Conservation (phyloP, 2,888 invertebrate species). For the Chouioia cunea region DNA sequence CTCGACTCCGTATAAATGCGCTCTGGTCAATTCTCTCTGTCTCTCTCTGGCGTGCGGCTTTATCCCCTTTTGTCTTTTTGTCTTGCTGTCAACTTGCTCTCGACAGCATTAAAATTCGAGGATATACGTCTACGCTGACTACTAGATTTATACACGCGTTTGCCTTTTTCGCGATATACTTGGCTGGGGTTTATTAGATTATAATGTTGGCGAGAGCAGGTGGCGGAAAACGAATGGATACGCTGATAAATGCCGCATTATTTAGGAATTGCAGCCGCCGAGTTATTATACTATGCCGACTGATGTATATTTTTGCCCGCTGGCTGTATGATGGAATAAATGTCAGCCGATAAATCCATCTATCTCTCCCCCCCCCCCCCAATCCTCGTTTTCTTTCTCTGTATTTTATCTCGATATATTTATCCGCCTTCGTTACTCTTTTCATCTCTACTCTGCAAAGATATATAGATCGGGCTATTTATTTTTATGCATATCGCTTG, state of each 20-base stretch:
- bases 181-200: too few species aligned
- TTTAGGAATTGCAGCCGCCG: too few species aligned
- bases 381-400: not conserved
- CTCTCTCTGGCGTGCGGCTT: conserved; percentile 3
- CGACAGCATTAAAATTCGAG: conserved; percentile 26
- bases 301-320: conserved; percentile 4
- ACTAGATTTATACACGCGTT: too few species aligned
- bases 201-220: too few species aligned
- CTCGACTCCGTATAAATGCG: conserved; percentile 34
- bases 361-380: not conserved
- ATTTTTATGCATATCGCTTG: too few species aligned
- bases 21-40: conserved; percentile 30
- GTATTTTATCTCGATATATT: not conserved
- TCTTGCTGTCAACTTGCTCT: conserved; percentile 27
- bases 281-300: not conserved
- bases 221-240: too few species aligned
- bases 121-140: not conserved
- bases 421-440: too few species aligned
- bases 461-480: too few species aligned
- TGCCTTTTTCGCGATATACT: too few species aligned
- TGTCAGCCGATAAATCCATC: conserved; percentile 11
- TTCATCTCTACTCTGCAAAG: too few species aligned
- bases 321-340: conserved; percentile 17
- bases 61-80: conserved; percentile 32
- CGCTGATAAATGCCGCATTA: too few species aligned